Evolutionary conservation across 1,140 invertebrate genomes (phyloP), one percentile per base, ranked within the genome.

Genomic region (Tetraneura akinire): DNA sequence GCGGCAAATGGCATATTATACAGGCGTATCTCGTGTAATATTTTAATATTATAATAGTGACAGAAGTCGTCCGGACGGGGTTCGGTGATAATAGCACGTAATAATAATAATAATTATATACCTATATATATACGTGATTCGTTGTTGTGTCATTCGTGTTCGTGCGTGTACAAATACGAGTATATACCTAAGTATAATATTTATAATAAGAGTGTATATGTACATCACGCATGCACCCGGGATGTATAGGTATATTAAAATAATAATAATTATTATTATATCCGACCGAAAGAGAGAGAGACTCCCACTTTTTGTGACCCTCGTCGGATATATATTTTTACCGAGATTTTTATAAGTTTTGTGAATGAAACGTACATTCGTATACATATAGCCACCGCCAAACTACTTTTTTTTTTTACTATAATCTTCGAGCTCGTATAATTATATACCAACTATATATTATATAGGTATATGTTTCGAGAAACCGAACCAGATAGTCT

Each of bases 331-430:
- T 60, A 60, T 13, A 64, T 64, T 32, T 66, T 42, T 16, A 11
- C 68, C 16, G 16, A 51, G 16, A 71, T 71, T 71, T 29, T 14
- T 71, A 42, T 42, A n/a, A 45, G 49, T 71, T 71, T 71, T 71
- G 68, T 71, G 68, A 71, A 71, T 71, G 68, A 70, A n/a, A 70
- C 64, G 37, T 42, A 6, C 42, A n/a, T n/a, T n/a, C n/a, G n/a
- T n/a, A n/a, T n/a, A n/a, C n/a, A n/a, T n/a, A n/a, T n/a, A 16
- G 62, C 62, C 37, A 29, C 62, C 66, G 66, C 66, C 66, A 45
- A 49, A 71, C 45, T 71, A 47, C 21, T 47, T 68, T 68, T 68
- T 29, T 64, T 37, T 21, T 37, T 3, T 37, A 32, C 1, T 32
- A n/a, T 64, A 6, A 13, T 2, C 64, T 4, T 14, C 13, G 42